These are phyloP conservation scores for Pollachius pollachius DNA, from an alignment of 2,113 vertebrate species.

Conservation along the genomic window DNA sequence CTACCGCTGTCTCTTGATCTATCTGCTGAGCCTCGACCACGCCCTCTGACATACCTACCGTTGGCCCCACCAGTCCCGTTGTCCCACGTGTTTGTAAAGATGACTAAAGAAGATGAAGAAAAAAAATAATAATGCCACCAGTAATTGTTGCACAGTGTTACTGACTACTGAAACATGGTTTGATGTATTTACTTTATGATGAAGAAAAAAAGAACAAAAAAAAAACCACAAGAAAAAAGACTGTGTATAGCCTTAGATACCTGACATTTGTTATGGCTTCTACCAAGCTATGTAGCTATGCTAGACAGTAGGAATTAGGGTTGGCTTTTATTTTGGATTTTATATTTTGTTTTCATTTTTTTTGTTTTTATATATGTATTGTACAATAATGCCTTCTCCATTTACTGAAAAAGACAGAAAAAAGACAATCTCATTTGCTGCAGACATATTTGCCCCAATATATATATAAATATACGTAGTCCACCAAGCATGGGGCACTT, in stretches of 20 bases:
- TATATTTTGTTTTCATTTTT: neutral
- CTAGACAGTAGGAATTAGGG: constrained; percentile 76
- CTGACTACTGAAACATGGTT: constrained; percentile 80
- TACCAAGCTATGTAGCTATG: constrained; percentile 75
- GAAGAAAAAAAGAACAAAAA: constrained; percentile 41
- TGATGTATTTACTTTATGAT: constrained; percentile 78
- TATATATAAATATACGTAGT: constrained; percentile 54
- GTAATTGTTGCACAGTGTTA: constrained; percentile 79
- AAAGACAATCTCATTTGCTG: constrained; percentile 77
- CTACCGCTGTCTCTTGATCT: too few relatives aligned
- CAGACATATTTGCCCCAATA: constrained; percentile 71
- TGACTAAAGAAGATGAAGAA: neutral
- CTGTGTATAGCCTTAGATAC: constrained; percentile 82
- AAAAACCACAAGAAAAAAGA: constrained; percentile 68
- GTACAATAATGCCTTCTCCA: constrained; percentile 80
- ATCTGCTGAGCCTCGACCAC: too few relatives aligned
- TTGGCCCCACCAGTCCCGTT: too few relatives aligned
- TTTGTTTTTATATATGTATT: constrained; percentile 71
- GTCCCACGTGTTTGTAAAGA: too few relatives aligned
- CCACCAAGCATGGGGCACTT: constrained; percentile 69
- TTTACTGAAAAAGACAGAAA: constrained; percentile 79
- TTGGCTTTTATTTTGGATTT: constrained; percentile 56
- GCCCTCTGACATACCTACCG: too few relatives aligned
- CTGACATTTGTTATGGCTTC: constrained; percentile 77
- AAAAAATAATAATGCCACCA: constrained; percentile 57